Conservation (phyloP, 2,888 invertebrate genomes). For the Acleris emargana region DNA sequence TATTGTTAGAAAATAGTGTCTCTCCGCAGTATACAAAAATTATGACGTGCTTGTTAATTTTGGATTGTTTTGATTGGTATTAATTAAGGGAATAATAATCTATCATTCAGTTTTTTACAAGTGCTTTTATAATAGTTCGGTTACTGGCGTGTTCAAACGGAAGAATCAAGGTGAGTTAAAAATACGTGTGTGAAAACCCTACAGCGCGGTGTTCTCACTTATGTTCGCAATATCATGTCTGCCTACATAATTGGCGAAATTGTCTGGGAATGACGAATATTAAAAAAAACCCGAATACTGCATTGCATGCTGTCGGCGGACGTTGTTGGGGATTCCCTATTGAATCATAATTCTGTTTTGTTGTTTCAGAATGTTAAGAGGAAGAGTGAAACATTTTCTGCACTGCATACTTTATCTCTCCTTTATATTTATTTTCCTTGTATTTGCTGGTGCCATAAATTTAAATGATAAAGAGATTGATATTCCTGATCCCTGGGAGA, state of each 20-base stretch:
- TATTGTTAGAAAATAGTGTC: slow-evolving; percentile 18
- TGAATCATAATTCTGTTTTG: slow-evolving; percentile 8
- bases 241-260: not conserved
- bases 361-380: slow-evolving; percentile 84
- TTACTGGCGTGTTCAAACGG: slow-evolving; percentile 15
- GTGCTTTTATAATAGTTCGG: slow-evolving; percentile 6
- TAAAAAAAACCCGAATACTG: too few species aligned
- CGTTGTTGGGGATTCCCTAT: slow-evolving; percentile 1
- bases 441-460: slow-evolving; percentile 85
- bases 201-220: not conserved
- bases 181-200: slow-evolving; percentile 3
- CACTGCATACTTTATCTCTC: slow-evolving; percentile 90
- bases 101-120: slow-evolving; percentile 3
- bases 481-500: slow-evolving; percentile 90
- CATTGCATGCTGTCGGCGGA: not conserved
- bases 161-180: slow-evolving; percentile 27
- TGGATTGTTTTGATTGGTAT: not conserved
- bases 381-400: slow-evolving; percentile 90
- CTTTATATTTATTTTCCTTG: slow-evolving; percentile 90
- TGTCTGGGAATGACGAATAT: not conserved
- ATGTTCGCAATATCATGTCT: not conserved
- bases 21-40: slow-evolving; percentile 6
- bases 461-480: slow-evolving; percentile 82
- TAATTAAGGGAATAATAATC: slow-evolving; percentile 7
- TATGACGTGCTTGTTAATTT: slow-evolving; percentile 4